phyloP scores from a whole-genome alignment of 1,140 invertebrate genomes.

The Megalonaias nervosa region DNA sequence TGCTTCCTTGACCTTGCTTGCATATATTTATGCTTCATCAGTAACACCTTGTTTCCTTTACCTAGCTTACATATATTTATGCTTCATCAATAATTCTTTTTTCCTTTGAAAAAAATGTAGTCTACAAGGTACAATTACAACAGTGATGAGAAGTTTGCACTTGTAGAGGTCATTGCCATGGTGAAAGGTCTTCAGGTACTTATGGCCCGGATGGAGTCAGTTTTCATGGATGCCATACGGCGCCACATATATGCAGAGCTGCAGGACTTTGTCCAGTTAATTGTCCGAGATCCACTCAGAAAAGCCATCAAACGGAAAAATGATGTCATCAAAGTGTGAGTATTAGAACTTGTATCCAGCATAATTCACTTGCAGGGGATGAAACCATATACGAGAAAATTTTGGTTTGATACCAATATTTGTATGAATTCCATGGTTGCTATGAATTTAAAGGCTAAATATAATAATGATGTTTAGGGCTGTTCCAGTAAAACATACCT shows the following conservation, averaged over 20 bases:
- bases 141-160: conserved; percentile 97
- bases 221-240: conserved; percentile 96
- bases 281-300: conserved; percentile 90
- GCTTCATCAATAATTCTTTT: no score
- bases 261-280: conserved; percentile 97
- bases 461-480: no score
- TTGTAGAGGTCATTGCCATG: conserved; percentile 99
- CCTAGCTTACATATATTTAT: no score
- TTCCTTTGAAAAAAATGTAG: conserved; percentile 61
- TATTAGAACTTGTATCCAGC: background rate
- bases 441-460: no score
- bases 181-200: conserved; percentile 98
- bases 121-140: conserved; percentile 99
- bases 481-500: no score
- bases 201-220: conserved; percentile 98
- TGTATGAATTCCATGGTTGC: no score
- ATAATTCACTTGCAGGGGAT: no score
- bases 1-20: no score
- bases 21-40: no score
- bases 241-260: conserved; percentile 96
- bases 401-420: no score
- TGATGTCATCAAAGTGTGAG: conserved; percentile 91
- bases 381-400: no score
- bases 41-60: no score
- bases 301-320: conserved; percentile 99